Evolutionary conservation across 2,113 vertebrate species (phyloP).

Genomic region (Burhinus oedicnemus): DNA sequence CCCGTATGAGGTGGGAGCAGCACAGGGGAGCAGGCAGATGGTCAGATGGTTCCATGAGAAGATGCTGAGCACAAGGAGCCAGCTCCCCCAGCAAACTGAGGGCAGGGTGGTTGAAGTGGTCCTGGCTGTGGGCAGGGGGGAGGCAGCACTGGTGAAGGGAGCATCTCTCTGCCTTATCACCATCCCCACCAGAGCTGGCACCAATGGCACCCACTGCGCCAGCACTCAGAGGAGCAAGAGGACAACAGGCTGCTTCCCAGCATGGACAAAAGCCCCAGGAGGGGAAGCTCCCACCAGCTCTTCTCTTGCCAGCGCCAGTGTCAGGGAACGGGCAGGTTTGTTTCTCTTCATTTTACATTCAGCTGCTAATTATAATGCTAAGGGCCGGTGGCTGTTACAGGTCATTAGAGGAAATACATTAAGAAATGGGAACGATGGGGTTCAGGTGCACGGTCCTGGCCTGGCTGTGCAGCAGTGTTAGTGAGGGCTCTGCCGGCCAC

Average conservation of each 20-base stretch:
- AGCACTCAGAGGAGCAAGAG: not conserved
- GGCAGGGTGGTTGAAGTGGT: not conserved
- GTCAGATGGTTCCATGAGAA: not conserved
- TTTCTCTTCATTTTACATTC: not conserved
- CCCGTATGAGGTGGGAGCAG: accelerated
- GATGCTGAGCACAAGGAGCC: not conserved
- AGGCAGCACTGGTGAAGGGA: not conserved
- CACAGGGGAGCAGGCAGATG: no score
- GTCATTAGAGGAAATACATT: not conserved
- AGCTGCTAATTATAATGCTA: not conserved
- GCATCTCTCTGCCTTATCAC: not conserved
- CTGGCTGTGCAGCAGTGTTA: accelerated
- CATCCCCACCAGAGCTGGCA: not conserved
- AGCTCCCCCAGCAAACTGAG: not conserved
- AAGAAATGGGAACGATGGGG: accelerated
- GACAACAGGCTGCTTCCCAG: accelerated
- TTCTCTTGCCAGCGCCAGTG: no score
- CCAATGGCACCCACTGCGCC: not conserved
- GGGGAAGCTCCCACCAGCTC: not conserved
- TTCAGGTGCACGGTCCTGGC: accelerated
- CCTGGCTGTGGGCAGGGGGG: not conserved
- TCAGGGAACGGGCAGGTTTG: not conserved
- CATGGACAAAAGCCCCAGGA: not conserved
- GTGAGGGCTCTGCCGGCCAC: not conserved
- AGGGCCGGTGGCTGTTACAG: not conserved